These are phyloP conservation scores for Bradypus variegatus DNA, from an alignment of 2,797 vertebrate genomes.

Conservation along the genomic window DNA sequence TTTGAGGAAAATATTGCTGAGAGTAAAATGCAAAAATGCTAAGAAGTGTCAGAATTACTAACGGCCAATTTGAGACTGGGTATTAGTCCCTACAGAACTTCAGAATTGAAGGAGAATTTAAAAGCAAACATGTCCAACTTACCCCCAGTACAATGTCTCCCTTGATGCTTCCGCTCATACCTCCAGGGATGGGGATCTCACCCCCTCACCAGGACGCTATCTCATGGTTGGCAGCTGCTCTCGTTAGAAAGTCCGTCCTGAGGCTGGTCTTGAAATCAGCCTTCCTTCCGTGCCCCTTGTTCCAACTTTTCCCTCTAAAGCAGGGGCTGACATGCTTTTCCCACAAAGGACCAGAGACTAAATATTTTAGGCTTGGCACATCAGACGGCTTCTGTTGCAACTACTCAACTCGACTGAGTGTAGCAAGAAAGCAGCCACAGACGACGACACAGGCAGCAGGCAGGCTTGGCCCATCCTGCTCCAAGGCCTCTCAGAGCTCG, in stretches of 20 bases:
- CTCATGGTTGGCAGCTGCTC: neutral
- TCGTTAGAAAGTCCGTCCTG: neutral
- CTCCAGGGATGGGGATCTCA: neutral
- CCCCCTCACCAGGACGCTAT: neutral
- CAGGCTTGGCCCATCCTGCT: neutral
- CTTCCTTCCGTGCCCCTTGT: neutral
- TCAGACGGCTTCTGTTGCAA: neutral
- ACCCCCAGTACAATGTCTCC: neutral
- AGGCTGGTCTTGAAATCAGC: neutral
- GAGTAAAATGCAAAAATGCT: slow-evolving; percentile 53
- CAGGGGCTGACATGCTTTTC: neutral
- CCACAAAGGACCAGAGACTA: neutral
- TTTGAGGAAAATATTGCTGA: slow-evolving; percentile 50
- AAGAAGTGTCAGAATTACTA: slow-evolving; percentile 63
- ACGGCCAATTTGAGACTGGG: slow-evolving; percentile 25
- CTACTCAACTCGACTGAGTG: neutral
- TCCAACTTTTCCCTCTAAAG: neutral
- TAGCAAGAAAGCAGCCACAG: neutral
- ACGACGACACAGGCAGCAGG: neutral
- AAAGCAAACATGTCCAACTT: neutral
- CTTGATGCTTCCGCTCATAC: neutral
- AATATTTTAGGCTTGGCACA: neutral
- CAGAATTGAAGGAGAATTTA: slow-evolving; percentile 21
- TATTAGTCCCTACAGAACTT: slow-evolving; percentile 29
- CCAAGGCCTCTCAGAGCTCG: neutral